Base-by-base conservation (phyloP, 2,797 vertebrate species). In the Cynodonichthys magdalenae region DNA sequence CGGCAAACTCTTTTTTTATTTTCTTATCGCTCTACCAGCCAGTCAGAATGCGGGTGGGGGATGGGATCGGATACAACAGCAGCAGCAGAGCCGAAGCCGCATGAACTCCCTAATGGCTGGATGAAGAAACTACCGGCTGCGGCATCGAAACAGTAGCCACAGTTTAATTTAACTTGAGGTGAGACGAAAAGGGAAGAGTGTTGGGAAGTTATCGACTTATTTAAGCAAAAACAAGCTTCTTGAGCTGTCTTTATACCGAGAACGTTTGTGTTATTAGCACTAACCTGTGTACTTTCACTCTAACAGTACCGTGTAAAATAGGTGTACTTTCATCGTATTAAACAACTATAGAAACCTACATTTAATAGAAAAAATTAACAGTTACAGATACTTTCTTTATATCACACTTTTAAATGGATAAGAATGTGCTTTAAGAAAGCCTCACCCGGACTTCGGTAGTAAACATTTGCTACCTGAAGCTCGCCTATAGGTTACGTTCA, bases 31-130 rank as follows among this genome's bases (percentile, higher is more conserved):
- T 44, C 71, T 76, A 61, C 54, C 70, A 74, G 80, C 66, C 63
- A 61, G 75, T 34, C 34, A 36, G 34, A 11, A 79, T 6, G 79
- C 5, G 81, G 83, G 86, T 88, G 88, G 89, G 89, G 85, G 83
- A 90, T 90, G 86, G 89, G 87, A 82, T 77, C 34, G 65, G 57
- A 41, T 68, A 66, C 77, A 76, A 69, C 74, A 77, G 81, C 79
- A 63, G 64, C 79, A 74, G 69, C 75, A 57, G 59, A 71, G 71
- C 80, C 57, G 68, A 75, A 87, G 86, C 89, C 82, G 88, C 88
- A 82, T 86, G 87, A 89, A 85, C 54, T 86, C 75, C 63, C 77
- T 41, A 78, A 86, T 84, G 86, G 82, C 85, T 83, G 82, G 82
- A 69, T 86, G 82, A 87, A 89, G 81, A 81, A 87, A 86, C 75